These are phyloP conservation scores for Scaptomyza flava DNA, from an alignment of 2,888 invertebrate species.

Conservation along the genomic window DNA sequence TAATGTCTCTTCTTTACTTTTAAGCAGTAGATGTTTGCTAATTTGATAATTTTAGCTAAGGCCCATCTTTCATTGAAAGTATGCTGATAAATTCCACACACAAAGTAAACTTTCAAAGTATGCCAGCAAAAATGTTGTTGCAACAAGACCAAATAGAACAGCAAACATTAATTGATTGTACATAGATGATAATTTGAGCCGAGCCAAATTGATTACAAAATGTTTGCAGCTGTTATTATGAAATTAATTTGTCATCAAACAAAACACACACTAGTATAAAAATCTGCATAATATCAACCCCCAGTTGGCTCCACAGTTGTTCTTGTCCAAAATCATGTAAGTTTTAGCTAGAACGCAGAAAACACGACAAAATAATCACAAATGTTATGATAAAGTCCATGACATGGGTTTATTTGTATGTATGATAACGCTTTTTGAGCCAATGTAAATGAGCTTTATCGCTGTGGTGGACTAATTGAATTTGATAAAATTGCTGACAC, in stretches of 20 bases:
- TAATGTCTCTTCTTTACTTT: conserved; percentile 1
- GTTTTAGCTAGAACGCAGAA: conserved; percentile 53
- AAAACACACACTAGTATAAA: conserved; percentile 46
- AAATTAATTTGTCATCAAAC: conserved; percentile 78
- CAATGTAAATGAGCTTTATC: conserved; percentile 76
- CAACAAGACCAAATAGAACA: conserved; percentile 20
- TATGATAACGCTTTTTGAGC: conserved; percentile 29
- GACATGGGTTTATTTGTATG: conserved; percentile 32
- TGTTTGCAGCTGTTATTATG: conserved; percentile 79
- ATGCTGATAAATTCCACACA: conserved; percentile 20
- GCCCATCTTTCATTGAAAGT: conserved; percentile 4
- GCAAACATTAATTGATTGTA: conserved; percentile 71
- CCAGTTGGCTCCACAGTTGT: conserved; percentile 33
- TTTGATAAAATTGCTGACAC: conserved; percentile 64
- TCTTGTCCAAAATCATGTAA: conserved; percentile 57
- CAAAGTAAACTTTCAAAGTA: conserved; percentile 10
- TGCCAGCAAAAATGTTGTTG: conserved; percentile 24
- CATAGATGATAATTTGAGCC: conserved; percentile 55
- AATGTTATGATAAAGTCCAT: conserved; percentile 70
- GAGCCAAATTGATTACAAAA: conserved; percentile 72
- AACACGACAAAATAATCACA: conserved; percentile 81
- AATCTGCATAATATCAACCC: conserved; percentile 74
- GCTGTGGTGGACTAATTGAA: conserved; percentile 68
- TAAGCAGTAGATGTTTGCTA: conserved; percentile 7
- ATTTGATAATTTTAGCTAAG: conserved; percentile 24